These are phyloP conservation scores for Spodoptera frugiperda DNA, from an alignment of 1,140 invertebrate species.

Conservation along the genomic window DNA sequence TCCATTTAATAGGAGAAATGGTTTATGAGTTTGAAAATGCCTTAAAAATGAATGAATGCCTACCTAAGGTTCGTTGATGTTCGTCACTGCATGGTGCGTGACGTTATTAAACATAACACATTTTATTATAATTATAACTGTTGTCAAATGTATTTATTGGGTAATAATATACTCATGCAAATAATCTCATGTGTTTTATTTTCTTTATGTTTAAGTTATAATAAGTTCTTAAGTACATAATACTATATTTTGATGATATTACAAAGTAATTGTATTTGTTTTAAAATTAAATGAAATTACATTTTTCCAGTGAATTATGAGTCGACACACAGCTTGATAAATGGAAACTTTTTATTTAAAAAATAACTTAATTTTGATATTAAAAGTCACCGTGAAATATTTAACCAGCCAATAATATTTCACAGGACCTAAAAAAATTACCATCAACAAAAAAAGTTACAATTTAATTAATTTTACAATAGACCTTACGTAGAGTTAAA, in stretches of 20 bases:
- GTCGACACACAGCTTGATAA: too few relatives aligned
- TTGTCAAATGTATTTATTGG: conserved; percentile 85
- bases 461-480: not conserved
- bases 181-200: conserved; percentile 56
- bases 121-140: conserved; percentile 77
- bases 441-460: not conserved
- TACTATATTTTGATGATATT: too few relatives aligned
- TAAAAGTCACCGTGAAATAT: conserved; percentile 48
- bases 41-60: conserved; percentile 68
- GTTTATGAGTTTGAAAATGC: conserved; percentile 59
- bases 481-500: not conserved
- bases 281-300: too few relatives aligned
- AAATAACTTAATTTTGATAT: too few relatives aligned
- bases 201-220: not conserved
- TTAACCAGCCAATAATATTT: conserved; percentile 58
- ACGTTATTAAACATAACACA: conserved; percentile 61
- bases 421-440: conserved; percentile 29
- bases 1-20: conserved; percentile 4
- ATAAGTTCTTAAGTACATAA: too few relatives aligned
- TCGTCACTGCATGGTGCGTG: conserved; percentile 61
- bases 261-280: too few relatives aligned
- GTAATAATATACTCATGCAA: conserved; percentile 77
- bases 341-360: too few relatives aligned
- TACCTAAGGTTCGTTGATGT: conserved; percentile 56
- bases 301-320: too few relatives aligned